Conservation (phyloP, 2,888 invertebrate species). For the Merodon equestris region DNA sequence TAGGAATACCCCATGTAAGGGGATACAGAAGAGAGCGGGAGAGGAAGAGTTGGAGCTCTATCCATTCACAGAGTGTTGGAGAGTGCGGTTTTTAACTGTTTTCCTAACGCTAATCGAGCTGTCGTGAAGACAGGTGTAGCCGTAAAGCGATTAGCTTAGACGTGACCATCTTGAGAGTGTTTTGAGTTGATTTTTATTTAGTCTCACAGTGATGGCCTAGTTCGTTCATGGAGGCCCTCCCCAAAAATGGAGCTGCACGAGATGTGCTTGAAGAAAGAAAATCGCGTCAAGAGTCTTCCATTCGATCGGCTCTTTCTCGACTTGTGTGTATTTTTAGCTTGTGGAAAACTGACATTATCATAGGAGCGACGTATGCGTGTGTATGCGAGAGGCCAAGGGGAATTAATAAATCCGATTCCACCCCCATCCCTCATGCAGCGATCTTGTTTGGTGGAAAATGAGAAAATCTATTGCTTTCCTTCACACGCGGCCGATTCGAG, state of each 20-base stretch:
- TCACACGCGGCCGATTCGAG: not conserved
- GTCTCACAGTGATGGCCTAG: too few relatives aligned
- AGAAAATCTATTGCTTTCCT: too few relatives aligned
- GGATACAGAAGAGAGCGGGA: not conserved
- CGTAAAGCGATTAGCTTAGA: too few relatives aligned
- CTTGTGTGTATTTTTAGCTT: slow-evolving; percentile 54
- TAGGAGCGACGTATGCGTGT: slow-evolving; percentile 23
- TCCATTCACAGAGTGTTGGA: too few relatives aligned
- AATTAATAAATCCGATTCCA: slow-evolving; percentile 45
- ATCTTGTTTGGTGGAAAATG: slow-evolving; percentile 7
- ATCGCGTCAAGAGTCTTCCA: slow-evolving; percentile 3
- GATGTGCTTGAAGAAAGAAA: slow-evolving; percentile 34
- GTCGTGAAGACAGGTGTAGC: too few relatives aligned
- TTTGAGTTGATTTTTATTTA: not conserved
- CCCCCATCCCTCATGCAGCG: slow-evolving; percentile 53
- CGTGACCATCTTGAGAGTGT: not conserved
- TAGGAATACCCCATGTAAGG: too few relatives aligned
- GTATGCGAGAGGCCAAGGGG: slow-evolving; percentile 28
- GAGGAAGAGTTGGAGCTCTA: not conserved
- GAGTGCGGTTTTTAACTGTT: too few relatives aligned
- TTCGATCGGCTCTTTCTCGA: slow-evolving; percentile 55
- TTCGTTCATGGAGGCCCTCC: too few relatives aligned
- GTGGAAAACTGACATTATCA: slow-evolving; percentile 26
- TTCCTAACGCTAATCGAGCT: too few relatives aligned
- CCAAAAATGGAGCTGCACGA: slow-evolving; percentile 41